Evolutionary conservation across 2,797 vertebrate species (phyloP), one percentile per base, ranked within the genome.

Genomic region (Lacerta viridis): DNA sequence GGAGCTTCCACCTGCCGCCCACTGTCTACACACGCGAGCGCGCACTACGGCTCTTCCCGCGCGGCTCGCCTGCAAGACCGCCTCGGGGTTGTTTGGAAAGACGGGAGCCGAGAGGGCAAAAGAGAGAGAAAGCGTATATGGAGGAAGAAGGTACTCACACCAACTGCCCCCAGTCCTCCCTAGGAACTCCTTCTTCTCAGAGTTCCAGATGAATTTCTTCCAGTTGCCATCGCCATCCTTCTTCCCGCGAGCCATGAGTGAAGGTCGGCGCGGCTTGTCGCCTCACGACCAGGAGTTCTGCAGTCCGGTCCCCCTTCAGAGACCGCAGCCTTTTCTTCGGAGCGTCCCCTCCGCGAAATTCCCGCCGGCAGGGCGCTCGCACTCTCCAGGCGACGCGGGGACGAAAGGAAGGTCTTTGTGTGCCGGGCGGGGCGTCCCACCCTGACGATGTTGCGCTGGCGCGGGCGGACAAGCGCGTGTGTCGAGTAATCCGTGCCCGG

Each of bases 201-300:
- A 98, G 97, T 99, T 98, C 99, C 99, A 99, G 93, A 99, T 33
- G 96, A 99, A 99, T 81, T 93, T 97, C 97, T 97, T 98, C 99
- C 98, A 99, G 85, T 98, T 98, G 84, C 98, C 98, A 85, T 98
- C 98, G 9, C 91, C 96, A 41, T 99, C 98, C 97, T 99, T 99
- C 91, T 98, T 99, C 17, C 97, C 98, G 89, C 97, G 94, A 87
- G 98, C 97, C 98, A 99, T 99, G 92, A 80, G 86, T 92, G 92
- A 84, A 76, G 91, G 33, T 92, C 89, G 89, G 89, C 89, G n/a
- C 80, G 36, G 69, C 87, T 33, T 13, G 7, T 10, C 2, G 66
- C 81, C 3, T 79, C 74, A 2, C 50, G 50, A 55, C 50, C 27
- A 11, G 36, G 55, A 43, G 75, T 3, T 33, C 17, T 15, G 71